phyloP scores from a whole-genome alignment of 2,797 vertebrate species.

The Siniperca obscura region DNA sequence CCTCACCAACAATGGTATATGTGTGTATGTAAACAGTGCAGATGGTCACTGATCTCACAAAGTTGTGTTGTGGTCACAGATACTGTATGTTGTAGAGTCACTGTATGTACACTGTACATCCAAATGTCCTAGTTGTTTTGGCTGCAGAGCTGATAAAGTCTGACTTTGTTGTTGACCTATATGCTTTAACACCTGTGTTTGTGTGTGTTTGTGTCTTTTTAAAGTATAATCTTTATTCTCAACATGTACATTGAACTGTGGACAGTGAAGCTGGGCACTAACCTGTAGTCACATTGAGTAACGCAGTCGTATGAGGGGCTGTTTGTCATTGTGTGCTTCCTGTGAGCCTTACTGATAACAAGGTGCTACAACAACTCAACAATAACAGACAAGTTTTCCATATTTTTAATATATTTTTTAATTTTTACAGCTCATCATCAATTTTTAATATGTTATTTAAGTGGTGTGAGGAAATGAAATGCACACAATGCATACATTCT shows the following conservation, averaged over 20 bases:
- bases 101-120: no score
- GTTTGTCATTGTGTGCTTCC: slow-evolving; percentile 39
- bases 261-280: neutral
- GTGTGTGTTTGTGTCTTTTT: neutral
- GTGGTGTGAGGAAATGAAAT: neutral
- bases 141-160: neutral
- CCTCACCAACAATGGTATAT: neutral
- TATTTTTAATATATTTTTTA: neutral
- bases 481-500: neutral
- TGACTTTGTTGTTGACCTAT: rapidly evolving
- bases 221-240: neutral
- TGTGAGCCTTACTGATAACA: neutral
- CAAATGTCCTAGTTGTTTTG: neutral
- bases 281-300: neutral
- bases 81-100: neutral
- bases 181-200: neutral
- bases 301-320: neutral
- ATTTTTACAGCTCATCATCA: neutral
- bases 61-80: neutral
- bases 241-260: neutral
- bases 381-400: neutral
- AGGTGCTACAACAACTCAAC: neutral
- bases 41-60: no score
- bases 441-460: neutral
- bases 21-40: neutral